A percentile compares a stretch with the other conserved stretches of the same genome.
Conservation (phyloP, 1,140 invertebrate genomes). For the Cherax quadricarinatus region DNA sequence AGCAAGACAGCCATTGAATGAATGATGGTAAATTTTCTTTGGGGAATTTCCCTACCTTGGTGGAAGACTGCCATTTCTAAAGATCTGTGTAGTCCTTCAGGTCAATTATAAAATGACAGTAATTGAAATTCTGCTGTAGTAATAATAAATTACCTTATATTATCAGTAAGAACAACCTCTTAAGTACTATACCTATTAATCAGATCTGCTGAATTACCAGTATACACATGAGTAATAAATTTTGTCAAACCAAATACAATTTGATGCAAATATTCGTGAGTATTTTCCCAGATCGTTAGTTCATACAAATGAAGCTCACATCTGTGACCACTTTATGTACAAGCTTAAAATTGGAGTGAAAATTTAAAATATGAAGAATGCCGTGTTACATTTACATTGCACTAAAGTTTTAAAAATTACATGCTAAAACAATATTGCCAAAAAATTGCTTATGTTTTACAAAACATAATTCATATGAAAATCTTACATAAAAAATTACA, state of each 20-base stretch:
- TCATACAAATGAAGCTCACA: neutral
- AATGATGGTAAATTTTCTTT: neutral
- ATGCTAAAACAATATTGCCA: neutral
- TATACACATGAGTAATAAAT: neutral
- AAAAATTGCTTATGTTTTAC: neutral
- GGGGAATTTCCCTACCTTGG: neutral
- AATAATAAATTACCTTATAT: neutral
- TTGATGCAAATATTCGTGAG: neutral
- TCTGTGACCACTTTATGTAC: conserved; percentile 15
- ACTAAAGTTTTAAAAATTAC: neutral
- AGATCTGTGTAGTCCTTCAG: neutral
- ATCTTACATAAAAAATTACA: neutral
- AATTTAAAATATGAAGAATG: neutral
- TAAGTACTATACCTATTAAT: neutral
- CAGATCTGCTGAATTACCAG: neutral
- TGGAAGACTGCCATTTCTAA: neutral
- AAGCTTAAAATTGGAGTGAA: neutral
- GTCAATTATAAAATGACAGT: neutral
- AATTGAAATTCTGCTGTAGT: neutral
- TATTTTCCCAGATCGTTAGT: neutral
- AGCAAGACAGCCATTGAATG: neutral
- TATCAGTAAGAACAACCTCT: neutral
- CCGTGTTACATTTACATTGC: neutral
- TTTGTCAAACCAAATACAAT: neutral
- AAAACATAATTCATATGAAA: neutral